These are phyloP conservation scores for Aramus guarauna DNA, from an alignment of 2,113 vertebrate species.

Conservation along the genomic window DNA sequence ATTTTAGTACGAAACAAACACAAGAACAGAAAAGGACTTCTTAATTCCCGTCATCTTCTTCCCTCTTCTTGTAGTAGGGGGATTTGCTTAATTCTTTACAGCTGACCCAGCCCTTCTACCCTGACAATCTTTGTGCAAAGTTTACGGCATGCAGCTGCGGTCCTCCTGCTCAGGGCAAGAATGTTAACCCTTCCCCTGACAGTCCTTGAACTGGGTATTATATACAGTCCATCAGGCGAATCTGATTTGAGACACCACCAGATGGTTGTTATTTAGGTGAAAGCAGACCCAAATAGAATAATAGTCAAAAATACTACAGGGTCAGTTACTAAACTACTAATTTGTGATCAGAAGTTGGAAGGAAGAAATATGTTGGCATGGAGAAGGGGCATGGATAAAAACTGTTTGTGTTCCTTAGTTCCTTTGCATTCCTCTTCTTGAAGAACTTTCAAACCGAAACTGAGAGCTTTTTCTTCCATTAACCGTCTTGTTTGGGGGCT, in stretches of 20 bases:
- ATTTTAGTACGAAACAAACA: neutral
- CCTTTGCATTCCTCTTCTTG: neutral
- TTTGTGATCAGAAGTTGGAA: slow-evolving; percentile 43
- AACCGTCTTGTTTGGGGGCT: neutral
- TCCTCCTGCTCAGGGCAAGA: slow-evolving; percentile 56
- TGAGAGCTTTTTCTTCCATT: neutral
- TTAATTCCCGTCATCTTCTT: slow-evolving; percentile 33
- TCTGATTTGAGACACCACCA: slow-evolving; percentile 39
- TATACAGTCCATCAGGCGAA: slow-evolving; percentile 5
- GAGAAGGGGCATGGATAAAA: neutral
- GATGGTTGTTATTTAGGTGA: slow-evolving; percentile 56
- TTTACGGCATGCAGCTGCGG: slow-evolving; percentile 33
- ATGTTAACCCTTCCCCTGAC: slow-evolving; percentile 61
- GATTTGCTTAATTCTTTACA: slow-evolving; percentile 64
- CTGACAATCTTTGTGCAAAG: slow-evolving; percentile 36
- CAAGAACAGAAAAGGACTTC: slow-evolving; percentile 7
- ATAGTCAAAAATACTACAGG: neutral
- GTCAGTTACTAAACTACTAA: slow-evolving; percentile 36
- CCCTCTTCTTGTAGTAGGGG: slow-evolving; percentile 36
- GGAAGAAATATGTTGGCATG: slow-evolving; percentile 15
- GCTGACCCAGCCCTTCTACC: slow-evolving; percentile 46
- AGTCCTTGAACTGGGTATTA: slow-evolving; percentile 51
- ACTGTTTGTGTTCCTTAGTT: neutral
- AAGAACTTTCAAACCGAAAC: neutral
- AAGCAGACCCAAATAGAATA: slow-evolving; percentile 19